A percentile compares a stretch with the other conserved stretches of the same genome.
These are phyloP conservation scores for Hydra vulgaris DNA, from an alignment of 30 jellyfish, hydroid and myxozoan species.

Conservation along the genomic window DNA sequence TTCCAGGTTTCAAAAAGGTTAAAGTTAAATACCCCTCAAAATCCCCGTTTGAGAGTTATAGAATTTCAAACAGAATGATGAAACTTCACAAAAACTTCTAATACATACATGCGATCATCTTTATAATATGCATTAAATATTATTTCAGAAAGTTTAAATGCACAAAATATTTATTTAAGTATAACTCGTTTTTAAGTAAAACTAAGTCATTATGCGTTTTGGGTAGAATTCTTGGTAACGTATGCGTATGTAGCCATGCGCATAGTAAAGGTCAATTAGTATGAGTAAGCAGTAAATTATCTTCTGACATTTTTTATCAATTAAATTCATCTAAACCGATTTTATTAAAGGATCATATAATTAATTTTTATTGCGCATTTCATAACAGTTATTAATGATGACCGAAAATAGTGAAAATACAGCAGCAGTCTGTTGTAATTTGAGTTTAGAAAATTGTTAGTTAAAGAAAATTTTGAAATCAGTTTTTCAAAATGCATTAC, in stretches of 20 bases:
- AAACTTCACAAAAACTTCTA: not conserved
- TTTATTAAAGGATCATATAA: not conserved
- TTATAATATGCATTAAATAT: not conserved
- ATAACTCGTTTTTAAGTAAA: not conserved
- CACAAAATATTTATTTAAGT: not conserved
- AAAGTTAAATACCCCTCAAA: not conserved
- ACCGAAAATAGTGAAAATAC: not conserved
- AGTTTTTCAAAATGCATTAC: not conserved
- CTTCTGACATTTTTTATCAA: not conserved
- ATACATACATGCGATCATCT: not conserved
- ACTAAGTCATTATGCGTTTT: not conserved
- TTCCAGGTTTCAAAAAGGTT: not conserved
- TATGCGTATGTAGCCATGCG: not conserved
- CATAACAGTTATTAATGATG: not conserved
- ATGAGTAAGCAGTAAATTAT: not conserved
- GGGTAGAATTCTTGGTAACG: not conserved
- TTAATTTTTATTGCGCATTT: not conserved
- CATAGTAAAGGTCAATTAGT: not conserved
- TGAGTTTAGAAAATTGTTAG: not conserved
- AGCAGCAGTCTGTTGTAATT: not conserved
- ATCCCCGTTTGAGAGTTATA: not conserved
- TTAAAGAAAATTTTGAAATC: not conserved
- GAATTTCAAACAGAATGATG: not conserved
- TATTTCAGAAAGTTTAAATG: not conserved
- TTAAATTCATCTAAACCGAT: not conserved